Conservation (phyloP, 37 sponge, comb jelly and placozoan species). For the Chondrilla cf. caribensis region DNA sequence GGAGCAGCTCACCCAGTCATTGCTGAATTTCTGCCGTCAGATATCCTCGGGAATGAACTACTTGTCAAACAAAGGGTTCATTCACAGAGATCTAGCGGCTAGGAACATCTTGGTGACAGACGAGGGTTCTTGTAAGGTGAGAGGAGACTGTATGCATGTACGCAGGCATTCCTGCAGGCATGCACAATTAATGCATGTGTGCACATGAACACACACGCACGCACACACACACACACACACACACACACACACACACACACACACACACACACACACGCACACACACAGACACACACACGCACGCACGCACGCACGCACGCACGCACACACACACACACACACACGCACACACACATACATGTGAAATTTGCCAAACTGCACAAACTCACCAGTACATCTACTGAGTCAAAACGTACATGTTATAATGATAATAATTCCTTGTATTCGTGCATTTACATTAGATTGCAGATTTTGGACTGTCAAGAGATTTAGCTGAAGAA, state of each 20-base stretch:
- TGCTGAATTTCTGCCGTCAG: not conserved
- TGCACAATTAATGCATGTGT: not conserved
- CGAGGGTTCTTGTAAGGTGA: not conserved
- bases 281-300: not conserved
- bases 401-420: too few relatives aligned
- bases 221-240: not conserved
- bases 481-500: constrained; percentile 37
- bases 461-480: constrained; percentile 56
- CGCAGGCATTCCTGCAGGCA: too few relatives aligned
- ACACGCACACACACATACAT: not conserved
- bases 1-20: not conserved
- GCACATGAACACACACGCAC: not conserved
- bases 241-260: not conserved
- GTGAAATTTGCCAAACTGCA: not conserved
- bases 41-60: constrained; percentile 9
- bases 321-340: too few relatives aligned
- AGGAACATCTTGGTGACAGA: constrained; percentile 1
- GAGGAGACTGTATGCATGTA: too few relatives aligned
- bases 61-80: not conserved
- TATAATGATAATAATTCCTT: too few relatives aligned
- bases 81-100: not conserved
- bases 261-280: not conserved
- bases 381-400: not conserved
- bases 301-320: too few relatives aligned
- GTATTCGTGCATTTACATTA: not conserved